Conservation (phyloP, 2,888 invertebrate species). For the Rhamnusium bicolor region DNA sequence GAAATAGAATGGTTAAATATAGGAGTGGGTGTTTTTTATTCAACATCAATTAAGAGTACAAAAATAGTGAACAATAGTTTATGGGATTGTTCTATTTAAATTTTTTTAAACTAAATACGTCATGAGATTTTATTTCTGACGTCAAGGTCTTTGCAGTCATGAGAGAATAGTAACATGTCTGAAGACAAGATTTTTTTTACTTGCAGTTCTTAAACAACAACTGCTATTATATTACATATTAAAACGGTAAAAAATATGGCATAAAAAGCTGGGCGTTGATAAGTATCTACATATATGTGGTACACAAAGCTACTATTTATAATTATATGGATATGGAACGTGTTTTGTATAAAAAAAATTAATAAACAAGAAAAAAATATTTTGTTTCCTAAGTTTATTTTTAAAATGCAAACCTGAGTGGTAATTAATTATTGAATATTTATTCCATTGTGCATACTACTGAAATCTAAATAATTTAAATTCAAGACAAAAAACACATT, state of each 20-base stretch:
- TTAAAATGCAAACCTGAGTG: no score
- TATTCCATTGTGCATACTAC: no score
- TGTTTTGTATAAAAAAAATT: neutral
- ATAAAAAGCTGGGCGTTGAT: constrained; percentile 12
- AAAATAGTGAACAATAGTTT: constrained; percentile 15
- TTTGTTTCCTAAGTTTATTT: neutral
- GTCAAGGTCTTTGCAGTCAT: constrained; percentile 22
- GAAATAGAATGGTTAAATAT: constrained; percentile 4
- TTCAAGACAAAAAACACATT: no score
- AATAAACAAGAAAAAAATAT: neutral
- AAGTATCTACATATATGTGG: neutral
- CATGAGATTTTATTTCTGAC: constrained; percentile 1
- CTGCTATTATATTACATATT: constrained; percentile 2
- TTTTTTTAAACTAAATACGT: constrained; percentile 12
- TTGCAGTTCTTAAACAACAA: neutral
- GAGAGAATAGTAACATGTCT: constrained; percentile 17
- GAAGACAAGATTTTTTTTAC: constrained; percentile 11
- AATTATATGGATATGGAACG: neutral
- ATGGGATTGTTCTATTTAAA: constrained; percentile 13
- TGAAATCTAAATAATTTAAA: no score
- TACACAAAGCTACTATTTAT: neutral
- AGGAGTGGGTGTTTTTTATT: constrained; percentile 18
- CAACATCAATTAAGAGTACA: constrained; percentile 12
- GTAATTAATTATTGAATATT: no score
- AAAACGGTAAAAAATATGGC: neutral